Conservation (phyloP, 2,113 vertebrate species). For the Phylloscopus whistleri region DNA sequence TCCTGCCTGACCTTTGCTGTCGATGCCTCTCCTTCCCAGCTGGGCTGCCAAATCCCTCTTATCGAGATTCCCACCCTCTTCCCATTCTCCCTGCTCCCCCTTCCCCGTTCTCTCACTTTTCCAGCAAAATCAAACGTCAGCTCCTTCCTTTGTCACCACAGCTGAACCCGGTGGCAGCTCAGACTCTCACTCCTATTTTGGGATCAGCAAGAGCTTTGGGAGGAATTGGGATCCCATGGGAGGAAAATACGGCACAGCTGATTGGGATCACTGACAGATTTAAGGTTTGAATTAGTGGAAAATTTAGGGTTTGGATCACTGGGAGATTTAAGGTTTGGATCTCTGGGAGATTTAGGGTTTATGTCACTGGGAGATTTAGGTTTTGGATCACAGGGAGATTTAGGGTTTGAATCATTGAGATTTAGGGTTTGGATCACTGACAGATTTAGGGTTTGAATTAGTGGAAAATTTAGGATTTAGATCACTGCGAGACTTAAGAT, state of each 20-base stretch:
- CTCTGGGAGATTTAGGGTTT: neutral
- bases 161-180: neutral
- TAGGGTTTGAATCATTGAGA: accelerated
- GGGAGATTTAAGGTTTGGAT: neutral
- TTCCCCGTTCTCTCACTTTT: neutral
- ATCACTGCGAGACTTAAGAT: neutral
- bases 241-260: neutral
- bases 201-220: neutral
- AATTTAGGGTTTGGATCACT: accelerated
- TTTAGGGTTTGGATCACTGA: neutral
- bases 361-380: accelerated
- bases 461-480: too few relatives aligned
- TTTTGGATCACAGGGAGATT: neutral
- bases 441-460: neutral
- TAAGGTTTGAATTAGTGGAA: neutral
- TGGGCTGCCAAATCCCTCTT: neutral
- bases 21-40: neutral
- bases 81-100: neutral
- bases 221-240: neutral
- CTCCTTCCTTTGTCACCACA: neutral
- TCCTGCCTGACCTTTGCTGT: neutral
- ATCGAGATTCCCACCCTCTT: neutral
- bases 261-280: neutral
- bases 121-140: neutral
- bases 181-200: neutral